These are phyloP conservation scores for Hirtodrosophila trivittata DNA, from an alignment of 2,888 invertebrate genomes.

Conservation along the genomic window DNA sequence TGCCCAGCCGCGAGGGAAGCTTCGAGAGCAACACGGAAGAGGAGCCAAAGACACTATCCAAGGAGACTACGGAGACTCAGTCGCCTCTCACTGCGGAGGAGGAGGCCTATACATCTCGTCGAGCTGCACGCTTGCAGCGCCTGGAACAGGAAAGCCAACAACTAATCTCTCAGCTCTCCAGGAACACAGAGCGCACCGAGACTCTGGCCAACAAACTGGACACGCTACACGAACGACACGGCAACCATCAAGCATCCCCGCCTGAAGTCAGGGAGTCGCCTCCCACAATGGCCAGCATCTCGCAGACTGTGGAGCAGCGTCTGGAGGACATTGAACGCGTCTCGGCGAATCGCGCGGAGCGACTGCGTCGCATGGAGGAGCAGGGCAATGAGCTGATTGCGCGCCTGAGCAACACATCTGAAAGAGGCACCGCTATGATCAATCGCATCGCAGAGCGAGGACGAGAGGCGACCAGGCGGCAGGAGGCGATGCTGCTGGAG, in stretches of 20 bases:
- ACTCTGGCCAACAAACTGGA: slow-evolving; percentile 72
- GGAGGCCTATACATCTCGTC: slow-evolving; percentile 73
- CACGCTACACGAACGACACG: slow-evolving; percentile 76
- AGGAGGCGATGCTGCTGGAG: slow-evolving; percentile 59
- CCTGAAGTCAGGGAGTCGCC: slow-evolving; percentile 1
- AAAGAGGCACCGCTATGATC: slow-evolving; percentile 80
- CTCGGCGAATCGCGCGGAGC: slow-evolving; percentile 77
- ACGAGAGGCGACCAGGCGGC: slow-evolving; percentile 71
- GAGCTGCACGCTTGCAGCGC: slow-evolving; percentile 82
- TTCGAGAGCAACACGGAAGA: slow-evolving; percentile 82
- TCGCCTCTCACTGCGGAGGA: slow-evolving; percentile 75
- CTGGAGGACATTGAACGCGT: slow-evolving; percentile 80
- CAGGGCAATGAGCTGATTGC: slow-evolving; percentile 90
- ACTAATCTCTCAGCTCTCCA: slow-evolving; percentile 85
- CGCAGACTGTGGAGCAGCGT: slow-evolving; percentile 70
- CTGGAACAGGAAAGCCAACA: slow-evolving; percentile 92
- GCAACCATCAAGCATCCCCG: background rate
- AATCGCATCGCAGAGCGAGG: slow-evolving; percentile 80
- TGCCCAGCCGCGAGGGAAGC: slow-evolving; percentile 80
- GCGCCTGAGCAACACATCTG: slow-evolving; percentile 78
- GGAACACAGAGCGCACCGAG: slow-evolving; percentile 74
- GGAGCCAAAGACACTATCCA: slow-evolving; percentile 37
- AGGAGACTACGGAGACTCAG: background rate
- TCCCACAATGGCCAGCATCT: slow-evolving; percentile 37
- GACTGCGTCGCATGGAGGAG: slow-evolving; percentile 87